phyloP scores from a whole-genome alignment of 2,113 vertebrate species.

The Grallaria varia region DNA sequence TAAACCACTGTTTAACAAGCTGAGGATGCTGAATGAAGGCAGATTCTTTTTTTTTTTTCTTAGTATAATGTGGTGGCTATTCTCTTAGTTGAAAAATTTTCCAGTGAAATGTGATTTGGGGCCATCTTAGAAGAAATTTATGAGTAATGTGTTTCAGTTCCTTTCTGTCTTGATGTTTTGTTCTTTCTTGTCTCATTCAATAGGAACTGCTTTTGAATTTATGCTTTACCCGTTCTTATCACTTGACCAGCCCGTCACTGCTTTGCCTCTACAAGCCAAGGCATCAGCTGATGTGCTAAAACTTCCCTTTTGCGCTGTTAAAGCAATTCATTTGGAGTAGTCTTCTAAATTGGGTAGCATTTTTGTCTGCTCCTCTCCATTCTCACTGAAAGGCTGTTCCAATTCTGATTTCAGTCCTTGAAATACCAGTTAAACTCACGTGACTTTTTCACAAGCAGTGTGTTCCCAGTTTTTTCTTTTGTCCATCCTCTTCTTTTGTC shows the following conservation, averaged over 20 bases:
- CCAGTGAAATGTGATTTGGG: not conserved
- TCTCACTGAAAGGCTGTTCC: not conserved
- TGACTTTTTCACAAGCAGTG: not conserved
- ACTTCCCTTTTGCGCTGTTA: not conserved
- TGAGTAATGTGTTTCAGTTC: not conserved
- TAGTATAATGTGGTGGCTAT: not conserved
- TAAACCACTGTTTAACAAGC: not conserved
- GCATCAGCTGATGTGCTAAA: not conserved
- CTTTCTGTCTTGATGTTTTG: not conserved
- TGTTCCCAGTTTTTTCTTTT: accelerated
- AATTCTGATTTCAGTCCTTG: not conserved
- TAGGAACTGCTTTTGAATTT: not conserved
- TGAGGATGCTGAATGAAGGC: not conserved
- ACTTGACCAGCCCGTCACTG: not conserved
- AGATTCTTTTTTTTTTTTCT: not conserved
- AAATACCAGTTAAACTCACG: not conserved
- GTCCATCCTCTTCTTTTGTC: not conserved
- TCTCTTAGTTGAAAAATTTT: not conserved
- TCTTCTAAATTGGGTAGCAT: not conserved
- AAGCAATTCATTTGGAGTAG: not conserved
- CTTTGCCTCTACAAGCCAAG: not conserved
- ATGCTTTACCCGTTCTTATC: not conserved
- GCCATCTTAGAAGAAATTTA: not conserved
- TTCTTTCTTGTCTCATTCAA: not conserved
- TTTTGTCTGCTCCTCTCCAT: not conserved